A percentile compares a stretch with the other conserved stretches of the same genome.
Evolutionary conservation across 2,888 invertebrate genomes (phyloP).

Genomic region (Andrena chrysosceles): DNA sequence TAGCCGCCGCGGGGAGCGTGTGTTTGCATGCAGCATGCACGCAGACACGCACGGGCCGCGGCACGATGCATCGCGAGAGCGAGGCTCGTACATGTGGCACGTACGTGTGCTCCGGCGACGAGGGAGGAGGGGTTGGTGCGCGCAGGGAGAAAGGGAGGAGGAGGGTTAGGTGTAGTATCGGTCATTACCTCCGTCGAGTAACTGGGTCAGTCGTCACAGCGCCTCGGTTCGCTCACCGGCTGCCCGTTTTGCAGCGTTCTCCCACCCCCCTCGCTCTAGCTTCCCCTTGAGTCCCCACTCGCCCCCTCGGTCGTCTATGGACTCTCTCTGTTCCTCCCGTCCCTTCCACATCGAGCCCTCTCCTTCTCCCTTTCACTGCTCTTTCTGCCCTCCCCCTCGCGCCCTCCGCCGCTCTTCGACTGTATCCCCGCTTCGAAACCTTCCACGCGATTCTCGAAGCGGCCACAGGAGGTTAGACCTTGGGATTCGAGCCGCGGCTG

Average conservation of each 20-base stretch:
- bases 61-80: slow-evolving; percentile 49
- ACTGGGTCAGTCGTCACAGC: slow-evolving; percentile 85
- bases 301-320: slow-evolving; percentile 73
- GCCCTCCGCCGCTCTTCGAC: neutral
- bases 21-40: slow-evolving; percentile 39
- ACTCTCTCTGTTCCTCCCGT: slow-evolving; percentile 48
- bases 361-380: slow-evolving; percentile 42
- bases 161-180: slow-evolving; percentile 84
- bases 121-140: slow-evolving; percentile 60
- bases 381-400: slow-evolving; percentile 18
- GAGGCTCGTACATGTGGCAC: neutral
- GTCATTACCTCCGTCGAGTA: slow-evolving; percentile 85
- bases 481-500: slow-evolving; percentile 61
- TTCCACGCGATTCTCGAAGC: slow-evolving; percentile 68
- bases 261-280: slow-evolving; percentile 49
- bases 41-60: slow-evolving; percentile 27
- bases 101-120: slow-evolving; percentile 15
- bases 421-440: slow-evolving; percentile 56
- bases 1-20: slow-evolving; percentile 32
- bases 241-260: slow-evolving; percentile 68
- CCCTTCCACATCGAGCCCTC: slow-evolving; percentile 38
- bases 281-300: neutral
- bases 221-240: slow-evolving; percentile 80
- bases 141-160: slow-evolving; percentile 69
- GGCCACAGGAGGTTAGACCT: slow-evolving; percentile 68